Percentiles rank a stretch among this genome's conserved stretches.
Evolutionary conservation across 2,113 vertebrate species (phyloP).

Genomic region (Cranoglanis bouderius): DNA sequence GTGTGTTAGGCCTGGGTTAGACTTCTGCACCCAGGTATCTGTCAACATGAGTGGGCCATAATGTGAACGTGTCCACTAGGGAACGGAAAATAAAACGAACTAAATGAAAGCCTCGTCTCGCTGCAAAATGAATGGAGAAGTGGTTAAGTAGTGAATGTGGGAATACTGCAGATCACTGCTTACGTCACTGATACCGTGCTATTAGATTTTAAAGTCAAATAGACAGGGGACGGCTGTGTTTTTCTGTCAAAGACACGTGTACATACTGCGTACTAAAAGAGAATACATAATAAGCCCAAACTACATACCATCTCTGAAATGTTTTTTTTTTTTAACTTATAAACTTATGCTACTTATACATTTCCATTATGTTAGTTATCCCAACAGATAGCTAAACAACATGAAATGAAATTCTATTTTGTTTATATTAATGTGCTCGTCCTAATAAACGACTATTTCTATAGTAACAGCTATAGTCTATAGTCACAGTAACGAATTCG

Average conservation of each 20-base stretch:
- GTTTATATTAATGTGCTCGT: not conserved
- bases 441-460: not conserved
- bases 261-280: too few species aligned
- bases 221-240: too few species aligned
- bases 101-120: not conserved
- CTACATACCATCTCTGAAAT: too few species aligned
- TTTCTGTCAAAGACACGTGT: not conserved
- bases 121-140: not conserved
- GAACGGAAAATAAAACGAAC: not conserved
- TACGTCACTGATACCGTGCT: not conserved
- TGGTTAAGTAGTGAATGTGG: not conserved
- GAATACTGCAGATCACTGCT: not conserved
- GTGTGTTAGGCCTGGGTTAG: not conserved
- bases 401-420: too few species aligned
- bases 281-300: too few species aligned
- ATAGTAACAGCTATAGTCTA: not conserved
- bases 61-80: too few species aligned
- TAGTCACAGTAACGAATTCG: not conserved
- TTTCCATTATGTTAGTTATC: not conserved
- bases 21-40: too few species aligned
- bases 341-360: too few species aligned
- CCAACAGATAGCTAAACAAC: too few species aligned
- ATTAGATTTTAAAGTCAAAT: not conserved
- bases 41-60: too few species aligned
- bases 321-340: too few species aligned